These are phyloP conservation scores for Thymallus thymallus DNA, from an alignment of 2,113 vertebrate genomes.

Conservation along the genomic window DNA sequence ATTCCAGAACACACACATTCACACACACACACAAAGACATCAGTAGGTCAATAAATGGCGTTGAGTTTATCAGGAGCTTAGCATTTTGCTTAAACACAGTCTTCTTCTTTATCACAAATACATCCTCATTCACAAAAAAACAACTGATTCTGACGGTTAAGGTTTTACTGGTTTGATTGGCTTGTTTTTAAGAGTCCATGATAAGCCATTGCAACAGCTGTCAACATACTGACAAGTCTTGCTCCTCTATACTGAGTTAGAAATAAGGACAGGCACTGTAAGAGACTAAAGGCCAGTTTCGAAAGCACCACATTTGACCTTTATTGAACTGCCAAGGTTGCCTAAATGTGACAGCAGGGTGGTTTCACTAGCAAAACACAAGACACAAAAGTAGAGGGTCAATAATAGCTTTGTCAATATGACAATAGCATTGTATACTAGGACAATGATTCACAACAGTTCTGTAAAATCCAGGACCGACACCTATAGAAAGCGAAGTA, in stretches of 20 bases:
- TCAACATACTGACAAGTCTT: neutral
- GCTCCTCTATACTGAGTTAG: too few relatives aligned
- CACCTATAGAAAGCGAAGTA: neutral
- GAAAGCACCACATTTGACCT: neutral
- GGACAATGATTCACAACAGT: neutral
- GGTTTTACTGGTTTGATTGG: conserved; percentile 34
- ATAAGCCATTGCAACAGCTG: conserved; percentile 16
- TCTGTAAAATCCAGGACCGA: neutral
- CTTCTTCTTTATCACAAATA: too few relatives aligned
- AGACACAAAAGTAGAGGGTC: neutral
- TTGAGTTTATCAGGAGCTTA: too few relatives aligned
- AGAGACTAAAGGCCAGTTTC: neutral
- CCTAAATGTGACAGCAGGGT: too few relatives aligned
- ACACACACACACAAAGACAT: too few relatives aligned
- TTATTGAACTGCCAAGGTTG: neutral
- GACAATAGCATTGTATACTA: neutral
- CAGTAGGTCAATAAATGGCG: too few relatives aligned
- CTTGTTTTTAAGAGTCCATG: conserved; percentile 34
- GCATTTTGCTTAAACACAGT: neutral
- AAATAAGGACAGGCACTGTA: neutral
- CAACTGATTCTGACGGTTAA: conserved; percentile 49
- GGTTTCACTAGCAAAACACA: neutral
- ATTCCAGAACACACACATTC: too few relatives aligned
- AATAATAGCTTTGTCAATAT: neutral
- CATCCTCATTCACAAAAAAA: conserved; percentile 4